Evolutionary conservation across 2,797 vertebrate genomes (phyloP).

Genomic region (Ispidina lecontei): DNA sequence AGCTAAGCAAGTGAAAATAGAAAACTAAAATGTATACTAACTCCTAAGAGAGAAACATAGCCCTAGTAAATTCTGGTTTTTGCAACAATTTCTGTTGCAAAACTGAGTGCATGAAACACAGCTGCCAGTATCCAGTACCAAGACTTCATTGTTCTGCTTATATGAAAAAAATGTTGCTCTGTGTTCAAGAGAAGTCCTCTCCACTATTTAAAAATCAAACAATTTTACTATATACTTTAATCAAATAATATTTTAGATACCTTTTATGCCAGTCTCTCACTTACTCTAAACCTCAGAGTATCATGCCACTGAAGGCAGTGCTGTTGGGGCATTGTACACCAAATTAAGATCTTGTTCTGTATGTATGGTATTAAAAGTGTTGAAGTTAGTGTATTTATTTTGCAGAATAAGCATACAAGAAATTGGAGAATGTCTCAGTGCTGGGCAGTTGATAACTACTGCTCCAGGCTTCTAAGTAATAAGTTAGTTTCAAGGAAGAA

Average conservation of each 20-base stretch:
- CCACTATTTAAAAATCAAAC: not conserved
- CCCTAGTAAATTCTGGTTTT: not conserved
- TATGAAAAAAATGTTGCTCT: not conserved
- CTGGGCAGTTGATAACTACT: not conserved
- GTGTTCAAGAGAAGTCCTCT: not conserved
- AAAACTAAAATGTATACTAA: not conserved
- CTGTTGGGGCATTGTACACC: not conserved
- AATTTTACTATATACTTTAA: not conserved
- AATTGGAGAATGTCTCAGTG: not conserved
- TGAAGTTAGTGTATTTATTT: not conserved
- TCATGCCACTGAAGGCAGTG: not conserved
- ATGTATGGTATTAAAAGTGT: not conserved
- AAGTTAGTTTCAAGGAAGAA: not conserved
- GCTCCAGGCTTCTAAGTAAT: not conserved
- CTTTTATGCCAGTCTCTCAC: not conserved
- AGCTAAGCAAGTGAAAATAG: not conserved
- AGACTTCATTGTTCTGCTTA: conserved; percentile 17
- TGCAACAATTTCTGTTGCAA: not conserved
- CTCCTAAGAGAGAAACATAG: not conserved
- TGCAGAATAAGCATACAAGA: not conserved
- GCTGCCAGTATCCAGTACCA: not conserved
- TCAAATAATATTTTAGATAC: not conserved
- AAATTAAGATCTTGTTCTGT: not conserved
- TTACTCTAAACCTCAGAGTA: not conserved
- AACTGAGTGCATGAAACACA: not conserved